Evolutionary conservation across 1,140 invertebrate species (phyloP).

Genomic region (Parasteatoda tepidariorum): DNA sequence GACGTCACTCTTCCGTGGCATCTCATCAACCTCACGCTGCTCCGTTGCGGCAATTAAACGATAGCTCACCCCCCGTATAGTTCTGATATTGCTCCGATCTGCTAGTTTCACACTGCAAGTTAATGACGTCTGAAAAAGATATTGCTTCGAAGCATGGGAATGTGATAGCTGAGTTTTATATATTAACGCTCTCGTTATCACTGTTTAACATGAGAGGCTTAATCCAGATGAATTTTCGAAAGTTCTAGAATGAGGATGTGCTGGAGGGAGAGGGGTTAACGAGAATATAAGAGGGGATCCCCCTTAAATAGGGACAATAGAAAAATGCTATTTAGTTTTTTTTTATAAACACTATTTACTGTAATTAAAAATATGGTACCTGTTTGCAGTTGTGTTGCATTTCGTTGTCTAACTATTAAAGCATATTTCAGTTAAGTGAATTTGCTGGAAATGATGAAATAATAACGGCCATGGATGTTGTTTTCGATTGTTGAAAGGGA

Average conservation of each 20-base stretch:
- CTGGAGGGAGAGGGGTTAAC: not conserved
- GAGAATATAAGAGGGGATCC: not conserved
- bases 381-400: too few relatives aligned
- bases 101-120: not conserved
- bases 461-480: too few relatives aligned
- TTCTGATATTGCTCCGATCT: not conserved
- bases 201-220: too few relatives aligned
- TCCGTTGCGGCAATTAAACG: not conserved
- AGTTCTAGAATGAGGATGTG: not conserved
- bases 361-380: too few relatives aligned
- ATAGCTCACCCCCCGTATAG: not conserved
- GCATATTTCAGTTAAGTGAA: too few relatives aligned
- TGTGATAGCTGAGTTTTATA: not conserved
- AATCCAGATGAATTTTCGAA: too few relatives aligned
- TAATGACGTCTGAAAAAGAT: not conserved
- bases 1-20: constrained; percentile 22
- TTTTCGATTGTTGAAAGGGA: too few relatives aligned
- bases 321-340: too few relatives aligned
- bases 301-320: not conserved
- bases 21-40: constrained; percentile 31
- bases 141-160: not conserved
- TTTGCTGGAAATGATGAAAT: too few relatives aligned
- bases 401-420: too few relatives aligned
- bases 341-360: too few relatives aligned
- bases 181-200: not conserved